Percentiles rank a stretch among this genome's conserved stretches.
Conservation (phyloP, 1,140 invertebrate species). For the Heliconius eleuchia region DNA sequence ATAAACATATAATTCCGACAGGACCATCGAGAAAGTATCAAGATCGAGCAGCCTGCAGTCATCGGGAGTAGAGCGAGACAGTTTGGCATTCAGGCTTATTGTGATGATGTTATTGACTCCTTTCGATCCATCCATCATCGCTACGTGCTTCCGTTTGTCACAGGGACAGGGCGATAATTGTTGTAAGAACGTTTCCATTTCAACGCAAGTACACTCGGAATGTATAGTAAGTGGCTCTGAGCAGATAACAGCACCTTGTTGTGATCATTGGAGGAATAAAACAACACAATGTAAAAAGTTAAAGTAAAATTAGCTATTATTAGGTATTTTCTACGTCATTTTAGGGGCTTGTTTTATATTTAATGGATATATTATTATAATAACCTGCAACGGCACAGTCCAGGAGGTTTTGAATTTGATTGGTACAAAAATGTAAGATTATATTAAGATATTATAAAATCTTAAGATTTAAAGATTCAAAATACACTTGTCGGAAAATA, state of each 20-base stretch:
- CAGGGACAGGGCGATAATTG: constrained; percentile 25
- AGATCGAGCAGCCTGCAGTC: constrained; percentile 36
- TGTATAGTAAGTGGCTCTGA: not conserved
- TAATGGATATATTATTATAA: not conserved
- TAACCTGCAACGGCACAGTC: not conserved
- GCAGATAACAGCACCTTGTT: not conserved
- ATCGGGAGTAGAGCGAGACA: constrained; percentile 66
- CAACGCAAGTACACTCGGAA: not conserved
- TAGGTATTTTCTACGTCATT: not conserved
- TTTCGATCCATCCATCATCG: constrained; percentile 60
- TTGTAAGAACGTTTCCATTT: constrained; percentile 17
- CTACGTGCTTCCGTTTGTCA: constrained; percentile 58
- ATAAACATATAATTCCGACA: not conserved
- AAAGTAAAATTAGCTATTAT: not conserved
- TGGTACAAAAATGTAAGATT: too few species aligned
- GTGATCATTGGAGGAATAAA: not conserved
- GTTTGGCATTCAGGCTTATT: constrained; percentile 75
- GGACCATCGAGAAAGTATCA: constrained; percentile 55
- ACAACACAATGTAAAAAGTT: not conserved
- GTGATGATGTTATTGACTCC: constrained; percentile 72
- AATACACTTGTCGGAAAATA: not conserved
- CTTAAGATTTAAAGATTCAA: not conserved
- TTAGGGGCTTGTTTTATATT: not conserved
- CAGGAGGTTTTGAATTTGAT: not conserved
- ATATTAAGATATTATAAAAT: too few species aligned